Evolutionary conservation across 1,140 invertebrate genomes (phyloP), one percentile per base, ranked within the genome.

Genomic region (Triops cancriformis): DNA sequence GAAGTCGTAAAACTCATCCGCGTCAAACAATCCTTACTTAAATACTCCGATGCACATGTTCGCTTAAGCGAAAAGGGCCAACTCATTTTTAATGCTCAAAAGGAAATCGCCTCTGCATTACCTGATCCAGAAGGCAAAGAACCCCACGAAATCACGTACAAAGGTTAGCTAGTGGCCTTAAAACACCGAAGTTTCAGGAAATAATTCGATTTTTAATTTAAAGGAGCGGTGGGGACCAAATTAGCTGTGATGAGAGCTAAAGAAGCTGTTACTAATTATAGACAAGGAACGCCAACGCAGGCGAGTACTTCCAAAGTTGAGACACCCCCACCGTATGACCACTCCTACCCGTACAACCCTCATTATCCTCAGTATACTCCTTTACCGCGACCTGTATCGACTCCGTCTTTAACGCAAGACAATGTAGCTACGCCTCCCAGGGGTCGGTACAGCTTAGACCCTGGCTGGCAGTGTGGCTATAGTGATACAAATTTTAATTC

Each of bases 1-100:
- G 88, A 89, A 84, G 85, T 85, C n/a, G 83, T 87, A 0, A 89
- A 89, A 81, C 81, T 88, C 78, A 87, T 88, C 11, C 80, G 87
- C 18, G 77, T 88, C 5, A 87, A 87, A 78, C 85, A 87, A 81
- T 87, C 87, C 0, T 80, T 89, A 12, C 78, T 85, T 23, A 87
- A 86, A 80, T 80, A 88, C 51, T 86, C 86, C 27, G 85, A 87
- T 75, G 83, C 86, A 27, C 88, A 88, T 80, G 80, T 87, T 12
- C 85, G 85, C 72, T 80, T 88, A 78, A 85, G 85, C 14, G 82
- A 85, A 43, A 86, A 88, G 81, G 84, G 85, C 81, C 81, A 84
- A 79, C 83, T 85, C 28, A 84, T 89, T 51, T 88, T 87, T 83
- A 83, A 86, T 79, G 86, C 86, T 26, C 86, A 87, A 79, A 83